Percentiles rank a stretch among this genome's conserved stretches.
Evolutionary conservation across 2,797 vertebrate species (phyloP).

Genomic region (Hipposideros larvatus): DNA sequence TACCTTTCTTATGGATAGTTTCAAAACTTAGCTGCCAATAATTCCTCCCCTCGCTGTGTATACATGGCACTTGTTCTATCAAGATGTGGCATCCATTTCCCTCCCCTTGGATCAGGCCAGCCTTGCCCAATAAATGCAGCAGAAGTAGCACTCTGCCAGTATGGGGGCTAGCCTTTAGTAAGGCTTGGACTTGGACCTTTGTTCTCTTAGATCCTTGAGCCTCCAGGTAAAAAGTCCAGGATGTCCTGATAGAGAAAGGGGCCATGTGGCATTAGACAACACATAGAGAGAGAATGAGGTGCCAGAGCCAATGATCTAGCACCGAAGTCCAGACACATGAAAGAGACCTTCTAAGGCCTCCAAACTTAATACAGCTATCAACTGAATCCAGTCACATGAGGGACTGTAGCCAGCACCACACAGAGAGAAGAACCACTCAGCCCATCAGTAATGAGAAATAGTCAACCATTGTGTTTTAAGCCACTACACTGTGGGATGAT

Average conservation of each 20-base stretch:
- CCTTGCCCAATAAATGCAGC: not conserved
- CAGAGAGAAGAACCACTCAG: not conserved
- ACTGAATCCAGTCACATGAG: rapidly evolving
- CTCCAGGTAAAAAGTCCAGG: not conserved
- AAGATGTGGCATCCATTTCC: not conserved
- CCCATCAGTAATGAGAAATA: not conserved
- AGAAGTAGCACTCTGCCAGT: not conserved
- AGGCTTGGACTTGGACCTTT: not conserved
- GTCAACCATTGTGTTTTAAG: not conserved
- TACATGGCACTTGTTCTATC: not conserved
- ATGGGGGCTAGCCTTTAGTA: not conserved
- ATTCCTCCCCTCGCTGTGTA: too few species aligned
- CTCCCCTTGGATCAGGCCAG: not conserved
- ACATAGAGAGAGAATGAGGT: not conserved
- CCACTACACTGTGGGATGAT: not conserved
- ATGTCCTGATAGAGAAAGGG: not conserved
- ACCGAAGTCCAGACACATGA: rapidly evolving
- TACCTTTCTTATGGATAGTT: not conserved
- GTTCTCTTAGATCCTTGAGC: not conserved
- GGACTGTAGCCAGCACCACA: not conserved
- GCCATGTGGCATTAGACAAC: not conserved
- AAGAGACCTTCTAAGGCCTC: not conserved
- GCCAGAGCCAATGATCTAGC: too few species aligned
- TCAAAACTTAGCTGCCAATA: not conserved
- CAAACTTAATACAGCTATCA: not conserved